These are phyloP conservation scores for Fukomys damarensis DNA, from an alignment of 2,113 vertebrate species.

Conservation along the genomic window DNA sequence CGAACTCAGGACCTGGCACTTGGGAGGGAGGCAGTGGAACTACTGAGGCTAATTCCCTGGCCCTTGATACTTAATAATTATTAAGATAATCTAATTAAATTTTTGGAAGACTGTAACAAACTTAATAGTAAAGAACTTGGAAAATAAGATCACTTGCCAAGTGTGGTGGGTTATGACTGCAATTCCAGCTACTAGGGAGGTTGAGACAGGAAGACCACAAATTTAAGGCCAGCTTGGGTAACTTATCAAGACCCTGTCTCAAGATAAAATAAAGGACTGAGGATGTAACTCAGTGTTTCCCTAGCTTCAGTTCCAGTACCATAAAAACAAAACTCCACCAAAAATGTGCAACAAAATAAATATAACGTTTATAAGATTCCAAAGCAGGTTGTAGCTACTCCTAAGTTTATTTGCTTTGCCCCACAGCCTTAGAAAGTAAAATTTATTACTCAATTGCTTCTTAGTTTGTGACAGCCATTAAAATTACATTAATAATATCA, in stretches of 20 bases:
- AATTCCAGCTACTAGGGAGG: background rate
- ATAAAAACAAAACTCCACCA: background rate
- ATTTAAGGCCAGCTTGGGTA: background rate
- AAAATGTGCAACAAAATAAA: constrained; percentile 35
- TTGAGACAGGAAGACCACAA: background rate
- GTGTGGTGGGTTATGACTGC: background rate
- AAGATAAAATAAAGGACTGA: background rate
- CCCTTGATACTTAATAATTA: background rate
- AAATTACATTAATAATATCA: constrained; percentile 16
- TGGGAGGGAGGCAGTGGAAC: too few species aligned
- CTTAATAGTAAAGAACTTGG: background rate
- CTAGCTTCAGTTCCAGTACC: background rate
- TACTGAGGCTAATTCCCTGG: too few species aligned
- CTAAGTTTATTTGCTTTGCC: constrained; percentile 30
- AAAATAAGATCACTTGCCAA: background rate
- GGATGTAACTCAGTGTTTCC: background rate
- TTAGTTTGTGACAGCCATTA: background rate
- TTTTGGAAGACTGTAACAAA: constrained; percentile 11
- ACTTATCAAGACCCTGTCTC: background rate
- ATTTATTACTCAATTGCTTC: background rate
- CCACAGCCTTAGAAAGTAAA: background rate
- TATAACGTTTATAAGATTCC: background rate
- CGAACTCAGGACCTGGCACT: too few species aligned
- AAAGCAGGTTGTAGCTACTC: background rate
- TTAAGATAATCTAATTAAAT: background rate